phyloP scores from a whole-genome alignment of 2,797 vertebrate species.

The Tenualosa thibaudeaui region DNA sequence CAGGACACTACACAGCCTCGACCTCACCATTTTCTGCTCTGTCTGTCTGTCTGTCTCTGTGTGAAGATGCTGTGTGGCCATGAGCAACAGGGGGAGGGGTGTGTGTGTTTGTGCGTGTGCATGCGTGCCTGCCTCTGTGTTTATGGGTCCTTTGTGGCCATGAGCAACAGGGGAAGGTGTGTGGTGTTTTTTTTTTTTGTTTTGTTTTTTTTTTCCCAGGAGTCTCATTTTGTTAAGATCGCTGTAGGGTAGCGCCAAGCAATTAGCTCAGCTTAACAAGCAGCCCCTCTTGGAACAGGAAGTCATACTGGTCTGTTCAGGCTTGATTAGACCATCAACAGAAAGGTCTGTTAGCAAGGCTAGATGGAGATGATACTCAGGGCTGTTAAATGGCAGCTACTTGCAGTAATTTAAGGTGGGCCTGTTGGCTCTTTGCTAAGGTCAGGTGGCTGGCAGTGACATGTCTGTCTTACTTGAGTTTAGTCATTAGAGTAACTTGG shows the following conservation, averaged over 20 bases:
- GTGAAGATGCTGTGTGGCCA: background rate
- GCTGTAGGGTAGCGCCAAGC: background rate
- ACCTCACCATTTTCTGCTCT: background rate
- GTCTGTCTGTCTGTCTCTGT: background rate
- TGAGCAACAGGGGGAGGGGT: background rate
- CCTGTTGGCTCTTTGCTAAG: background rate
- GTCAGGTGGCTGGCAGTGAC: background rate
- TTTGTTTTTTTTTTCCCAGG: background rate
- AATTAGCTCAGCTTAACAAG: background rate
- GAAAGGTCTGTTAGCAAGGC: background rate
- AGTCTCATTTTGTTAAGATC: background rate
- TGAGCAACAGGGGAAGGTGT: background rate
- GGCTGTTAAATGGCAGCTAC: background rate
- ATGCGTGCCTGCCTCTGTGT: background rate
- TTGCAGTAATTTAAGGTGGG: no score
- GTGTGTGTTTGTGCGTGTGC: background rate
- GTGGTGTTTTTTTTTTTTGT: background rate
- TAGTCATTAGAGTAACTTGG: background rate
- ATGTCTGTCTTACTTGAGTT: background rate
- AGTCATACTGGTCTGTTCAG: background rate
- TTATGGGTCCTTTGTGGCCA: background rate
- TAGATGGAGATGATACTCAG: background rate
- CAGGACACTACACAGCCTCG: background rate
- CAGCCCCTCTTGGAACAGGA: background rate
- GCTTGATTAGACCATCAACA: background rate